Evolutionary conservation across 2,888 invertebrate species (phyloP).

Genomic region (Leptothorax acervorum): DNA sequence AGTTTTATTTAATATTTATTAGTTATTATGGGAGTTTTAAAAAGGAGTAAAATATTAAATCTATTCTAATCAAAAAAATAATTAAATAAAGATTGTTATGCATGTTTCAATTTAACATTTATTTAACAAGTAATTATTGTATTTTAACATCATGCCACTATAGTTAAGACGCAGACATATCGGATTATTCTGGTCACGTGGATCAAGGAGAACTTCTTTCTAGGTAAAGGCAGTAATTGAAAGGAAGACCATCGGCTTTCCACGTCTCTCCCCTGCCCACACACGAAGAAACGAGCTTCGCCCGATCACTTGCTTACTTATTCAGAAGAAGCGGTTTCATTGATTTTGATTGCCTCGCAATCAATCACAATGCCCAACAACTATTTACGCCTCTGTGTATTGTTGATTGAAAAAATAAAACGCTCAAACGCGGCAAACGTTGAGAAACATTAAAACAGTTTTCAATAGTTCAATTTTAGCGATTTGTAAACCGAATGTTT

Average conservation of each 20-base stretch:
- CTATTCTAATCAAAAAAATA: background rate
- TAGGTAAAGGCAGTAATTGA: slow-evolving; percentile 56
- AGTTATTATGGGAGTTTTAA: background rate
- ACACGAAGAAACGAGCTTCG: slow-evolving; percentile 14
- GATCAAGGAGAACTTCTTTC: slow-evolving; percentile 55
- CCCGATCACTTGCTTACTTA: slow-evolving; percentile 29
- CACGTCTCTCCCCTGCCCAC: slow-evolving; percentile 10
- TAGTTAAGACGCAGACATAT: slow-evolving; percentile 38
- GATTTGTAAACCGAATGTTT: background rate
- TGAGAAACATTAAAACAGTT: background rate
- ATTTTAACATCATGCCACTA: background rate
- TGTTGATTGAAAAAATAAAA: slow-evolving; percentile 8
- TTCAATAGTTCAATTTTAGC: background rate
- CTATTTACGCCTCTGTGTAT: slow-evolving; percentile 1
- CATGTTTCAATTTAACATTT: background rate
- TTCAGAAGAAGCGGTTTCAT: slow-evolving; percentile 41
- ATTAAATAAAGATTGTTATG: background rate
- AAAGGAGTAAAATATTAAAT: background rate
- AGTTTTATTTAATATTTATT: background rate
- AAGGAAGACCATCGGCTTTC: slow-evolving; percentile 52
- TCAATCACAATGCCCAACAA: slow-evolving; percentile 22
- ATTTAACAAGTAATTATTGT: background rate
- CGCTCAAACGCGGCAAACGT: background rate
- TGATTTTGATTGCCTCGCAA: slow-evolving; percentile 44
- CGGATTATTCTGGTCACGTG: slow-evolving; percentile 63